phyloP scores from a whole-genome alignment of 2,888 invertebrate species.

The Athripsodes cinereus region DNA sequence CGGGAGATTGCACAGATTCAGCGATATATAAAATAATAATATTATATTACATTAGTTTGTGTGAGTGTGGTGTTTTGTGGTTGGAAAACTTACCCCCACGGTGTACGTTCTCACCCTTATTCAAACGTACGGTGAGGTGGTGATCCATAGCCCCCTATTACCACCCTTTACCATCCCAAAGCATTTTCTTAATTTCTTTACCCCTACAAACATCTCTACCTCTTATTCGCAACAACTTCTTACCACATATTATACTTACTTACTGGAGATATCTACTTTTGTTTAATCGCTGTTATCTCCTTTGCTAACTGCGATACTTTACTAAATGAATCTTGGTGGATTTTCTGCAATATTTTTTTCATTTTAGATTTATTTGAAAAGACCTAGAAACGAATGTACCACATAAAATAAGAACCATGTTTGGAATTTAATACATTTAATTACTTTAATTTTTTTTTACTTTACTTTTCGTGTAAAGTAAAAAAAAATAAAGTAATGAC shows the following conservation, averaged over 20 bases:
- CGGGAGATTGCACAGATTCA: no score
- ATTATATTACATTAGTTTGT: no score
- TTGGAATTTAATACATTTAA: no score
- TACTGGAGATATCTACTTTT: neutral
- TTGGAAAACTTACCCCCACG: neutral
- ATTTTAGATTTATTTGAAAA: neutral
- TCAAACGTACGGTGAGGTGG: neutral
- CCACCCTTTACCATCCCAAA: conserved; percentile 14
- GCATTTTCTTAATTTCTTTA: conserved; percentile 27
- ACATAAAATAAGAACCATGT: no score
- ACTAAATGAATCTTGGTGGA: neutral
- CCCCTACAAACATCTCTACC: conserved; percentile 19
- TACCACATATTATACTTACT: neutral
- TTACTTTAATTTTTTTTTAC: no score
- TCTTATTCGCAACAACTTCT: neutral
- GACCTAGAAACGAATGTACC: neutral
- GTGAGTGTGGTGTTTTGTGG: neutral
- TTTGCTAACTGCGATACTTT: neutral
- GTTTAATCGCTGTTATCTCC: conserved; percentile 1
- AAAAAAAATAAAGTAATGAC: no score
- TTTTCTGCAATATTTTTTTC: neutral
- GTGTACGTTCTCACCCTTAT: neutral
- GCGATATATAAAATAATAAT: no score
- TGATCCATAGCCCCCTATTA: neutral
- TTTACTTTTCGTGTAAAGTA: no score